Evolutionary conservation across 2,888 invertebrate genomes (phyloP).

Genomic region (Pinctada fucata): DNA sequence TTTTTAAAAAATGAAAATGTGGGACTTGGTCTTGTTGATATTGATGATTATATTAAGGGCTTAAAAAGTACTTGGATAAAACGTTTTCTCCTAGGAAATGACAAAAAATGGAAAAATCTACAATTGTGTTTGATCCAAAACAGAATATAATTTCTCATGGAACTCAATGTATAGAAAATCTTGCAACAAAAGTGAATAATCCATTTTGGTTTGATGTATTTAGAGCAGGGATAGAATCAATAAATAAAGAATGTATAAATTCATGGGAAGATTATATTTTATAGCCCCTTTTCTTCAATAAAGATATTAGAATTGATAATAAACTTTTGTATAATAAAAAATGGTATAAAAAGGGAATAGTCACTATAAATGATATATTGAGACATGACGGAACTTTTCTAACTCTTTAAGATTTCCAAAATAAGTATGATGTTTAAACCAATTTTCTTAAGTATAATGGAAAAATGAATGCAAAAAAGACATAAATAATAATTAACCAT

Average conservation of each 20-base stretch:
- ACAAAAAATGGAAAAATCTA: not conserved
- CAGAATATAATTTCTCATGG: not conserved
- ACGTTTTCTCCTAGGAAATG: not conserved
- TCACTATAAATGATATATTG: too few species aligned
- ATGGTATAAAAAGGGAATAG: too few species aligned
- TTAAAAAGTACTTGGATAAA: not conserved
- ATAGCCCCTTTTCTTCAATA: too few species aligned
- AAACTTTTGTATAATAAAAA: too few species aligned
- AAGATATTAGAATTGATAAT: too few species aligned
- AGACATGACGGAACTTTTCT: too few species aligned
- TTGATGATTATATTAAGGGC: slow-evolving; percentile 6
- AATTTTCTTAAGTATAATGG: not conserved
- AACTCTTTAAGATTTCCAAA: too few species aligned
- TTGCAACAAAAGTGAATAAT: not conserved
- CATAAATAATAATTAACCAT: too few species aligned
- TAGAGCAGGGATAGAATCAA: not conserved
- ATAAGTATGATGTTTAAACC: too few species aligned
- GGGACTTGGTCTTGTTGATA: slow-evolving; percentile 5
- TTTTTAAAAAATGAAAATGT: not conserved
- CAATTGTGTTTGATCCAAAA: not conserved
- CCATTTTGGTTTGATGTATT: slow-evolving; percentile 2
- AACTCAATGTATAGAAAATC: slow-evolving; percentile 10
- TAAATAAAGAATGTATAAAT: not conserved
- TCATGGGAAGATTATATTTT: too few species aligned
- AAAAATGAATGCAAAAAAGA: not conserved